phyloP scores from a whole-genome alignment of 1,140 invertebrate species.

The Ceratitis capitata region DNA sequence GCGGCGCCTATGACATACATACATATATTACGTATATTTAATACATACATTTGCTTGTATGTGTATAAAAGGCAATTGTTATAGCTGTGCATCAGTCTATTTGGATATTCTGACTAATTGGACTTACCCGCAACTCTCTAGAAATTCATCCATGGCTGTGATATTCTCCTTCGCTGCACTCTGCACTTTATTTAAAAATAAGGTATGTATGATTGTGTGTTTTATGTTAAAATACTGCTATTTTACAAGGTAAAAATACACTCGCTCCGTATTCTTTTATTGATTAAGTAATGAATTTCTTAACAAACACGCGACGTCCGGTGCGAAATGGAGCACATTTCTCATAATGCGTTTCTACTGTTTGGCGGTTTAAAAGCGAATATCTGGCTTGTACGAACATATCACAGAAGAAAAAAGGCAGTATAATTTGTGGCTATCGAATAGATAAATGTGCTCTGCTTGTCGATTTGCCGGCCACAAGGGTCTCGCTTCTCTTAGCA shows the following conservation, averaged over 20 bases:
- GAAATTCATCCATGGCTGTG: background rate
- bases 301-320: conserved; percentile 4
- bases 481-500: background rate
- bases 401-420: background rate
- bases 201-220: background rate
- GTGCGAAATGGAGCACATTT: background rate
- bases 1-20: too few relatives aligned
- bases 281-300: conserved; percentile 25
- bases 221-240: background rate
- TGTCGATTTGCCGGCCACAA: background rate
- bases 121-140: conserved; percentile 7
- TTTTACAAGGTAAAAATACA: too few relatives aligned
- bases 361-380: background rate
- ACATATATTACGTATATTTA: background rate
- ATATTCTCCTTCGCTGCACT: too few relatives aligned
- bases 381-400: background rate
- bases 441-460: background rate
- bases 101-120: background rate
- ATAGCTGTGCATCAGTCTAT: background rate
- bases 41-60: background rate
- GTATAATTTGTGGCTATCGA: background rate
- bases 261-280: background rate
- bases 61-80: too few relatives aligned
- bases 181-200: background rate
- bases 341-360: background rate